Percentiles rank a stretch among this genome's conserved stretches.
Evolutionary conservation across 2,888 invertebrate species (phyloP).

Genomic region (Galerucella nymphaeae): DNA sequence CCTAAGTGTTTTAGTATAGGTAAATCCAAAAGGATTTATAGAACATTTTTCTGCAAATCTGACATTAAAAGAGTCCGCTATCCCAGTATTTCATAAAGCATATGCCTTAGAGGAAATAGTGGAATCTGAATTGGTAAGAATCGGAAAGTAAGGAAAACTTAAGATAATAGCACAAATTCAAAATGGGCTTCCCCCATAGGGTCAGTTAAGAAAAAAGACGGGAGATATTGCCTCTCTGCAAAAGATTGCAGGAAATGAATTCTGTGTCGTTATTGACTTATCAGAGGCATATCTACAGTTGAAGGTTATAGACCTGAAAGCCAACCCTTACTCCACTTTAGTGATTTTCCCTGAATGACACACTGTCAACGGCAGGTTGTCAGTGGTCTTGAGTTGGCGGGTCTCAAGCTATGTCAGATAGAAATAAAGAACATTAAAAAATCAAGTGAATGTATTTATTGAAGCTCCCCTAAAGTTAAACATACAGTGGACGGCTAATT

Average conservation of each 20-base stretch:
- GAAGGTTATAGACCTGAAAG: background rate
- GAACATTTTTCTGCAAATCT: constrained; percentile 11
- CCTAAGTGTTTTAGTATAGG: background rate
- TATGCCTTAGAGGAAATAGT: constrained; percentile 4
- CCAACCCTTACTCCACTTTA: too few relatives aligned
- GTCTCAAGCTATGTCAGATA: too few relatives aligned
- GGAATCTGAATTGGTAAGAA: background rate
- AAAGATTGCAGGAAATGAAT: constrained; percentile 10
- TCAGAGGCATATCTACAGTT: constrained; percentile 25
- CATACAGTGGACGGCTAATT: too few relatives aligned
- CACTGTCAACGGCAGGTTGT: too few relatives aligned
- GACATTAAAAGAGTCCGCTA: background rate
- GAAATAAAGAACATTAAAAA: too few relatives aligned
- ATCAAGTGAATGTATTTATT: too few relatives aligned
- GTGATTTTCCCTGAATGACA: too few relatives aligned
- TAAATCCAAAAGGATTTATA: constrained; percentile 4
- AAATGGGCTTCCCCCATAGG: too few relatives aligned
- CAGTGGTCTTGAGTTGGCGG: too few relatives aligned
- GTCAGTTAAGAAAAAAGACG: background rate
- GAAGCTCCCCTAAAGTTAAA: too few relatives aligned
- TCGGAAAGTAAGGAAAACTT: constrained; percentile 17
- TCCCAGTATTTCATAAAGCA: constrained; percentile 18
- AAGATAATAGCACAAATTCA: too few relatives aligned
- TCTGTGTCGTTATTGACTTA: constrained; percentile 15
- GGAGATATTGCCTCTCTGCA: constrained; percentile 17